Base-by-base conservation (phyloP, 30 jellyfish, hydroid and myxozoan species). In the Aurelia aurita region DNA sequence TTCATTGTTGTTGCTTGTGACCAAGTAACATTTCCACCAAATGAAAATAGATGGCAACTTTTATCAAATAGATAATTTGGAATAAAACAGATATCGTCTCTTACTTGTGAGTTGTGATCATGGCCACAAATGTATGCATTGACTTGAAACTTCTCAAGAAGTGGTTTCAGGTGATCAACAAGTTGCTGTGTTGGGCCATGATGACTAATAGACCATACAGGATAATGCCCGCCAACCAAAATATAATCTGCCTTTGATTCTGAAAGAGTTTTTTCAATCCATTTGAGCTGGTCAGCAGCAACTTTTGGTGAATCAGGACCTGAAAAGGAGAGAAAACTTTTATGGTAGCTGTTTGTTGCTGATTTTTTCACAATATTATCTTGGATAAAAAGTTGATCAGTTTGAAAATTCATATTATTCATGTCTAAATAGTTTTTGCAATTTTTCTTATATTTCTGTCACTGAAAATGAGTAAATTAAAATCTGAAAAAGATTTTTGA, bases 141-240 rank as follows among this genome's bases (percentile, higher is more conserved):
- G 61, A 84, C 98, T 1, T 77, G 26, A 74, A 88, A 93, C 55
- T 93, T 93, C 69, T 87, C 96, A 20, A 93, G 93, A 1, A 93
- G 76, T 35, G 98, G 98, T 60, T 81, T 87, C 79, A 93, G 68
- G 27, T 96, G 71, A 18, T 84, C 88, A 31, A 93, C 93, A 29
- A 93, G 86, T 27, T 89, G 87, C 0, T 69, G 31, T 23, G 98
- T 88, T 32, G 98, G 97, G 26, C 98, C 98, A 84, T 93, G 98
- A 54, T 87, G 86, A 13, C 94, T 96, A 39, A 84, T 83, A 13
- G 97, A 86, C 96, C 96, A 93, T 1, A 93, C 98, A 11, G 98
- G 98, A 54, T 68, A 93, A 53, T 93, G 98, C 3, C 98, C 98
- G 1, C 97, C 98, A 84, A 93, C 98, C 34, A 93, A 18, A 45